A percentile compares a stretch with the other conserved stretches of the same genome.
Conservation (phyloP, 2,797 vertebrate species). For the Pagetopsis macropterus region DNA sequence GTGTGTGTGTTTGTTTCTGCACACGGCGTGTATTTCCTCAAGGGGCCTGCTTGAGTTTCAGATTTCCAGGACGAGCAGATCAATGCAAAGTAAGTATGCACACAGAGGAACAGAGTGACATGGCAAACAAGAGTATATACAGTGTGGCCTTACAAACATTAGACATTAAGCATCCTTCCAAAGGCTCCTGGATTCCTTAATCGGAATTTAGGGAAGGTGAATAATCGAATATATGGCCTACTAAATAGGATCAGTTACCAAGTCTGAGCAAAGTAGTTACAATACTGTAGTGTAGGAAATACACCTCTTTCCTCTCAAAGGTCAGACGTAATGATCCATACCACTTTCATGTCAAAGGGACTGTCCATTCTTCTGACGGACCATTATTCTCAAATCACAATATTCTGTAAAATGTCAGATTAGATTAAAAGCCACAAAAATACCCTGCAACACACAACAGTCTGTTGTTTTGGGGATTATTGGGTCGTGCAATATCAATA, state of each 20-base stretch:
- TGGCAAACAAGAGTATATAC: slow-evolving; percentile 61
- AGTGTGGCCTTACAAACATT: slow-evolving; percentile 45
- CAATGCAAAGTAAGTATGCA: slow-evolving; percentile 72
- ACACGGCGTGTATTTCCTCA: slow-evolving; percentile 60
- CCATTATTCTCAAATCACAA: no score
- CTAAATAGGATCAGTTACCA: neutral
- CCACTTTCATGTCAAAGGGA: neutral
- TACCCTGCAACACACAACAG: no score
- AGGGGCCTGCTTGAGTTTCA: slow-evolving; percentile 65
- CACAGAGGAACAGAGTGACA: slow-evolving; percentile 50
- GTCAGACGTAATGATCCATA: neutral
- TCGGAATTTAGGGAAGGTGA: neutral
- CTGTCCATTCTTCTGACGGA: no score
- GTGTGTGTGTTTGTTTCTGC: slow-evolving; percentile 49
- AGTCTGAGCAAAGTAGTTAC: neutral
- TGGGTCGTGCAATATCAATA: no score
- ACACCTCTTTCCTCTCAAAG: neutral
- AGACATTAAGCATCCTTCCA: slow-evolving; percentile 21
- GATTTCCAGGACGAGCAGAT: slow-evolving; percentile 76
- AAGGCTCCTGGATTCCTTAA: neutral
- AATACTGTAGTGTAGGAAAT: neutral
- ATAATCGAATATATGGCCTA: slow-evolving; percentile 1
- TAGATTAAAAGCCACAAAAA: no score
- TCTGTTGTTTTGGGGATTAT: no score
- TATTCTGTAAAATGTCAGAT: no score